phyloP scores from a whole-genome alignment of 2,797 vertebrate species.

The Lepus oiostolus region DNA sequence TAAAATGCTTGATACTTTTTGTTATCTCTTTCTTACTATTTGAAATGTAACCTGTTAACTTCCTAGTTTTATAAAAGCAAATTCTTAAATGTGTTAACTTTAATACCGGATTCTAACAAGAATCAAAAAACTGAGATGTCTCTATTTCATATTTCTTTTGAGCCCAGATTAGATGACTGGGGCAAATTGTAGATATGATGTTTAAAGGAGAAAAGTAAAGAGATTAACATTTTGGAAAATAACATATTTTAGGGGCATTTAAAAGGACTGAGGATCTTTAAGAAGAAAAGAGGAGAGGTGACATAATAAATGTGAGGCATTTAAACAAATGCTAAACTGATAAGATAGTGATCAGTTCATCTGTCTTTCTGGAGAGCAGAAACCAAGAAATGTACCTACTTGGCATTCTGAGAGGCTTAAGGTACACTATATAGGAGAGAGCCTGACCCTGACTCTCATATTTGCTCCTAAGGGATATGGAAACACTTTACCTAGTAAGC shows the following conservation, averaged over 20 bases:
- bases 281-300: neutral
- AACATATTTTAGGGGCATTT: neutral
- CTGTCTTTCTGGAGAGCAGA: constrained; percentile 12
- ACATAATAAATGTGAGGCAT: constrained; percentile 51
- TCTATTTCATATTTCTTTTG: constrained; percentile 33
- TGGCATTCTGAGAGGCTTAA: neutral
- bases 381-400: neutral
- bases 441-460: neutral
- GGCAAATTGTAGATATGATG: neutral
- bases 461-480: neutral
- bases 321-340: constrained; percentile 43
- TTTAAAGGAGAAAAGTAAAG: constrained; percentile 51
- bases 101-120: neutral
- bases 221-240: constrained; percentile 37
- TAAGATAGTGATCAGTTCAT: constrained; percentile 42
- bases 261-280: neutral
- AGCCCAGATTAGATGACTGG: neutral
- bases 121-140: neutral
- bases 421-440: neutral
- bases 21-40: neutral
- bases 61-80: neutral
- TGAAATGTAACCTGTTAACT: neutral
- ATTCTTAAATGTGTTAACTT: neutral
- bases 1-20: neutral
- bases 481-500: neutral